A percentile compares a stretch with the other conserved stretches of the same genome.
These are phyloP conservation scores for Phenacoccus solenopsis DNA, from an alignment of 1,140 invertebrate genomes.

Conservation along the genomic window DNA sequence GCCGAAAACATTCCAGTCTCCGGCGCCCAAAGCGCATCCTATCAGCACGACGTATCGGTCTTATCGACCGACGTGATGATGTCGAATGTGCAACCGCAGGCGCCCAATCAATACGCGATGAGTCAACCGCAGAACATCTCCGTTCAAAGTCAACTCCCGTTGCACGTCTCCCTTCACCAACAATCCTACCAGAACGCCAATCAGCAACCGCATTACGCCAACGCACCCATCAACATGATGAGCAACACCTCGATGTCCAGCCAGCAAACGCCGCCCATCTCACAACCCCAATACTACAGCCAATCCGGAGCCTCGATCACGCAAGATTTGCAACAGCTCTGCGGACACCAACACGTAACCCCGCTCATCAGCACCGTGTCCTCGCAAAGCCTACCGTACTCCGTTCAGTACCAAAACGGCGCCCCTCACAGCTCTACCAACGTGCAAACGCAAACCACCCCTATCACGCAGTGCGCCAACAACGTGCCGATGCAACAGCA, in stretches of 20 bases:
- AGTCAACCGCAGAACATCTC: not conserved
- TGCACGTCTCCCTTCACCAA: conserved; percentile 1
- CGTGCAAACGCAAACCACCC: not conserved
- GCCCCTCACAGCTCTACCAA: not conserved
- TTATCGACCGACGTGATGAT: not conserved
- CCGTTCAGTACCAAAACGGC: not conserved
- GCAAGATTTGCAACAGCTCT: conserved; percentile 10
- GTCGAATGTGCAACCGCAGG: not conserved
- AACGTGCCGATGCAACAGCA: not conserved
- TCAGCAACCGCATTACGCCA: not conserved
- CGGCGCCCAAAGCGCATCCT: not conserved
- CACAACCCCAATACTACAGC: not conserved
- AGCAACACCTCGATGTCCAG: not conserved
- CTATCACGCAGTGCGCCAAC: not conserved
- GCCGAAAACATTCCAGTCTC: conserved; percentile 9
- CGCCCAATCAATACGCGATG: not conserved
- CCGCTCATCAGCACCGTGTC: not conserved
- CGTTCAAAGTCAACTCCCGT: not conserved
- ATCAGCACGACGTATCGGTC: not conserved
- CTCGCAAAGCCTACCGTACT: not conserved
- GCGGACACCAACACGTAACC: not conserved
- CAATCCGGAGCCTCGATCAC: not conserved
- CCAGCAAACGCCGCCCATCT: conserved; percentile 10
- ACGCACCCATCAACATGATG: not conserved
- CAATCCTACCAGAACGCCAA: not conserved